These are phyloP conservation scores for Ochropleura leucogaster DNA, from an alignment of 2,888 invertebrate species.

Conservation along the genomic window DNA sequence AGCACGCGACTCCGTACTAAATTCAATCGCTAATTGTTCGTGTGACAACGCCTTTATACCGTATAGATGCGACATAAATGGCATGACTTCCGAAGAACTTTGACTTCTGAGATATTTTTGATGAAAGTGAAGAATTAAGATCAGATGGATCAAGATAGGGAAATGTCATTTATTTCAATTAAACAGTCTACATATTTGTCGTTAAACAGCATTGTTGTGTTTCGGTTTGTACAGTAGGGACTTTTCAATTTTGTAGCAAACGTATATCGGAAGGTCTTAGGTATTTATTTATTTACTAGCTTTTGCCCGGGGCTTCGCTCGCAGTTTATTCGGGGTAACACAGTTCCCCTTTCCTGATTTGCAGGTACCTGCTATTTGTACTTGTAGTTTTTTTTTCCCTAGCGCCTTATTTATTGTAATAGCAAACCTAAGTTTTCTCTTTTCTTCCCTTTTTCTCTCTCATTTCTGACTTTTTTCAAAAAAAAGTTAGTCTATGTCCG, in stretches of 20 bases:
- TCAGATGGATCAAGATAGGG: slow-evolving; percentile 4
- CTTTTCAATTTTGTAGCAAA: not conserved
- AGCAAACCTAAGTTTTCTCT: too few relatives aligned
- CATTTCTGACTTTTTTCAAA: too few relatives aligned
- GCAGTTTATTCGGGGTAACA: too few relatives aligned
- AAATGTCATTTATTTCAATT: slow-evolving; percentile 4
- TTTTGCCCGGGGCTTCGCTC: too few relatives aligned
- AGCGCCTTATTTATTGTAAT: too few relatives aligned
- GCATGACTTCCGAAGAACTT: slow-evolving; percentile 9
- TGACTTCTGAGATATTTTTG: slow-evolving; percentile 24
- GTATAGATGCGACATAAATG: slow-evolving; percentile 49
- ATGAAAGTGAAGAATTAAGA: slow-evolving; percentile 27
- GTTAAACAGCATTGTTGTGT: not conserved
- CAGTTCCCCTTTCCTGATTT: too few relatives aligned
- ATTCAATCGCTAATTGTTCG: slow-evolving; percentile 77
- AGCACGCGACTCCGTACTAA: slow-evolving; percentile 74
- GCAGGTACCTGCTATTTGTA: too few relatives aligned
- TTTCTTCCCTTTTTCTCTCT: too few relatives aligned
- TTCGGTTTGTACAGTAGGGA: not conserved
- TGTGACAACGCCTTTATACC: slow-evolving; percentile 39
- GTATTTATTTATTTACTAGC: not conserved
- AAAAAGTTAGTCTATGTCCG: too few relatives aligned
- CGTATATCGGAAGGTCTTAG: not conserved
- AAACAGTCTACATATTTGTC: not conserved
- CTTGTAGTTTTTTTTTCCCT: too few relatives aligned